Base-by-base conservation (phyloP, 2,113 vertebrate species). In the Tamias sibiricus region DNA sequence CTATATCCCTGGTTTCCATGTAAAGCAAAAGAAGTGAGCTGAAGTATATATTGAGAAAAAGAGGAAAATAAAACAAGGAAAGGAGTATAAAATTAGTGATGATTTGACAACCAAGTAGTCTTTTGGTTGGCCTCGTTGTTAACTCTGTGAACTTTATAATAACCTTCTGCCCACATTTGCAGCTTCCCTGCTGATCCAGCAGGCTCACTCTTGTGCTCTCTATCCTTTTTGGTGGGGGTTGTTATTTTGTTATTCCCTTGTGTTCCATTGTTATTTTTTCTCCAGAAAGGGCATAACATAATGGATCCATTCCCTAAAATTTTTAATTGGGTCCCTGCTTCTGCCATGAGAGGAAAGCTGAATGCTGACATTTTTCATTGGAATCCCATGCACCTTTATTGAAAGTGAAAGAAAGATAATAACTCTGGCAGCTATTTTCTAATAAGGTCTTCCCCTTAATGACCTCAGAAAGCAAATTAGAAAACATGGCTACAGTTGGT, bases 301-400 rank as follows among this genome's bases (percentile, higher is more conserved):
- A 97, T 98, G 94, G 95, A 96, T 96, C 91, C 86, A 91, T 62
- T 98, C n/a, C 82, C 8, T 10, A 59, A 44, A 44, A 35, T 84
- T 97, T 98, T 98, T 97, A 98, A 98, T 97, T 98, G 97, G 94
- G 87, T 94, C 85, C 92, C 92, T 91, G 57, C 89, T 97, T 98
- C 96, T 83, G 64, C 83, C 86, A 82, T 47, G 85, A 98, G 91
- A 94, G 80, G 44, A 96, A 40, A 47, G 42, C 75, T 68, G 96
- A 96, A 97, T 57, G 57, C 88, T 93, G 89, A 75, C 14, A 74
- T 98, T 98, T 98, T 98, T 97, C 82, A 95, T 90, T 77, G 82
- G 93, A 97, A 93, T 90, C 87, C 40, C 79, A 54, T 91, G 75
- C 37, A 97, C 80, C 96, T 98, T 98, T 98, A 98, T 95, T 97